Percentiles rank a stretch among this genome's conserved stretches.
phyloP scores from a whole-genome alignment of 2,113 vertebrate species.

The Poicephalus gulielmi region DNA sequence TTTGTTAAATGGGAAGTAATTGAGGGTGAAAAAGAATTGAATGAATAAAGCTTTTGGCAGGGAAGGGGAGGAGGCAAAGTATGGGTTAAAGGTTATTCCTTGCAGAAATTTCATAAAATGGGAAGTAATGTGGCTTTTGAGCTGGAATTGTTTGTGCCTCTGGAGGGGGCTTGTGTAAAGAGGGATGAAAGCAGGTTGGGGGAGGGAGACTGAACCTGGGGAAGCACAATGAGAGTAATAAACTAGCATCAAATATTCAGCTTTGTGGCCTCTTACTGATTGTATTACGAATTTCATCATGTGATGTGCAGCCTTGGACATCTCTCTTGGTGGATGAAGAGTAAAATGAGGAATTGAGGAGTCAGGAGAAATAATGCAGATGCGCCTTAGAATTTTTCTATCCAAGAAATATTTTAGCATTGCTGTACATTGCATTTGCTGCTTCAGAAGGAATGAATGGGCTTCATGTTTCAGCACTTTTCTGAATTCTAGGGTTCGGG shows the following conservation, averaged over 20 bases:
- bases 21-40: conserved; percentile 63
- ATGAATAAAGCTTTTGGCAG: conserved; percentile 65
- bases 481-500: not conserved
- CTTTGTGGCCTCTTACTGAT: not conserved
- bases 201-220: not conserved
- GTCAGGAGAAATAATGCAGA: not conserved
- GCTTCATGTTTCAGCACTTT: not conserved
- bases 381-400: not conserved
- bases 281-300: not conserved
- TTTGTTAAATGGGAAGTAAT: conserved; percentile 73
- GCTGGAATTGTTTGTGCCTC: conserved; percentile 22
- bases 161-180: conserved; percentile 3
- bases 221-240: conserved; percentile 7
- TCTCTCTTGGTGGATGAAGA: not conserved
- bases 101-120: conserved; percentile 65
- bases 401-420: not conserved
- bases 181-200: not conserved
- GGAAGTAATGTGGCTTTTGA: conserved; percentile 62
- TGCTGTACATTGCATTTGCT: not conserved
- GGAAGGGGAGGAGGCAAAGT: conserved; percentile 52
- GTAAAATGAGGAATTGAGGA: not conserved
- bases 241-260: not conserved
- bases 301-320: not conserved
- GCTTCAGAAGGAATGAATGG: not conserved
- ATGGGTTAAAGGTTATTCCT: conserved; percentile 61